phyloP scores from a whole-genome alignment of 2,888 invertebrate genomes.

The Margaritifera margaritifera region DNA sequence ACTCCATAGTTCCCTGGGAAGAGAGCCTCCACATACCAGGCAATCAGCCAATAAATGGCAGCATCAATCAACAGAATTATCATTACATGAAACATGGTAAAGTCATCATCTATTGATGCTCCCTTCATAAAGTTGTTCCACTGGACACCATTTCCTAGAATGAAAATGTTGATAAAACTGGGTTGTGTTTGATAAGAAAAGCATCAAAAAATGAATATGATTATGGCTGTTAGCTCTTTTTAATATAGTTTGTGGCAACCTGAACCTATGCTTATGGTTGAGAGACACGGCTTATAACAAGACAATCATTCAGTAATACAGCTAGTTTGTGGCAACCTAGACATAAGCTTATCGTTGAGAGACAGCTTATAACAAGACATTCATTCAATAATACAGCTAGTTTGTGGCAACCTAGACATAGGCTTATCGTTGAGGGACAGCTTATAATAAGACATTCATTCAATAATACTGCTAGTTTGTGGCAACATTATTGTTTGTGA shows the following conservation, averaged over 20 bases:
- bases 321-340: too few species aligned
- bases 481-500: too few species aligned
- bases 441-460: too few species aligned
- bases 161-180: neutral
- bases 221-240: neutral
- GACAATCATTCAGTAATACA: too few species aligned
- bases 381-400: neutral
- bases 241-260: neutral
- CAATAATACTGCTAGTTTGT: too few species aligned
- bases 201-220: neutral
- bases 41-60: constrained; percentile 82
- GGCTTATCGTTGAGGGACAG: neutral
- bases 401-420: neutral
- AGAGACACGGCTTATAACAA: too few species aligned
- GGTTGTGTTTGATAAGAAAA: neutral
- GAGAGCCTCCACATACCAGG: constrained; percentile 90
- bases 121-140: constrained; percentile 72
- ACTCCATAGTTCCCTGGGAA: constrained; percentile 90
- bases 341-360: neutral
- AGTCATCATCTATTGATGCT: constrained; percentile 80
- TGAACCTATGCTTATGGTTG: neutral
- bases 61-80: constrained; percentile 83
- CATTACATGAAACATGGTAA: constrained; percentile 79
- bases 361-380: too few species aligned
- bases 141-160: constrained; percentile 66